These are phyloP conservation scores for Microctenopoma lineatum DNA, from an alignment of 2,797 vertebrate species.

Conservation along the genomic window DNA sequence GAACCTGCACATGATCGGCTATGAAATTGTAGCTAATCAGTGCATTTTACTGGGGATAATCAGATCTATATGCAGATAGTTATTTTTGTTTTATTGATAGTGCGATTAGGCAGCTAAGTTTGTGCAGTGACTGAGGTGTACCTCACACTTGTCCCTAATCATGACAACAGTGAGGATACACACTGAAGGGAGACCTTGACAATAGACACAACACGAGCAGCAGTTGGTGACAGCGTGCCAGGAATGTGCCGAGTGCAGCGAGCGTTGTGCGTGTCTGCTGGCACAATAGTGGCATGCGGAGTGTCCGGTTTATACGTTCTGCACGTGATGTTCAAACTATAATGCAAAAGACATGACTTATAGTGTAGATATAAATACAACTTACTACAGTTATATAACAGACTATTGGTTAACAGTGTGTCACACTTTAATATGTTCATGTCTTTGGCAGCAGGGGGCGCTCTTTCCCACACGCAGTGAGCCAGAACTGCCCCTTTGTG, in stretches of 20 bases:
- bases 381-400: neutral
- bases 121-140: slow-evolving; percentile 34
- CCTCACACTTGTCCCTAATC: slow-evolving; percentile 23
- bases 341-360: neutral
- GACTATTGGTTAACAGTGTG: neutral
- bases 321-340: neutral
- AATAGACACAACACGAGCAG: slow-evolving; percentile 29
- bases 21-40: neutral
- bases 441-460: slow-evolving; percentile 60
- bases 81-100: neutral
- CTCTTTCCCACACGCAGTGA: slow-evolving; percentile 29
- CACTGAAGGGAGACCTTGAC: slow-evolving; percentile 45
- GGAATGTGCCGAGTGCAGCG: slow-evolving; percentile 12
- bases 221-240: slow-evolving; percentile 17
- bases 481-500: slow-evolving; percentile 22
- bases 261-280: neutral
- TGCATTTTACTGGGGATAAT: slow-evolving; percentile 5
- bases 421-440: neutral
- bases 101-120: neutral
- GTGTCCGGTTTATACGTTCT: neutral
- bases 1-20: neutral
- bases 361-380: neutral
- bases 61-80: slow-evolving; percentile 3
- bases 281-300: neutral
- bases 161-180: slow-evolving; percentile 45